Percentiles rank a stretch among this genome's conserved stretches.
Conservation (phyloP, 2,797 vertebrate species). For the Yasuhikotakia modesta region DNA sequence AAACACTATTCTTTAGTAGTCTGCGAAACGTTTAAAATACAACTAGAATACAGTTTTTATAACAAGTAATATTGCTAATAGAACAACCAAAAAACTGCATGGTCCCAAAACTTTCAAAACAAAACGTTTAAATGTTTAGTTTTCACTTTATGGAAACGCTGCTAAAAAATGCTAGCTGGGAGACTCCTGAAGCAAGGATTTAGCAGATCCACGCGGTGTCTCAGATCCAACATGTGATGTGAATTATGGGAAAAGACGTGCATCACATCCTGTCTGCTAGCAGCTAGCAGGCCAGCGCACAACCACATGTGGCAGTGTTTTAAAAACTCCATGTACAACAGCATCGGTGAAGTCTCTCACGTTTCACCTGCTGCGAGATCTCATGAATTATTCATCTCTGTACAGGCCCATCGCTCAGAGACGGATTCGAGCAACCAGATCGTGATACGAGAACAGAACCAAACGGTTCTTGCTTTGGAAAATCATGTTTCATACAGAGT, state of each 20-base stretch:
- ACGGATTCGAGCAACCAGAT: slow-evolving; percentile 12
- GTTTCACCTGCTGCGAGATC: background rate
- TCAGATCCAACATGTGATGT: slow-evolving; percentile 50
- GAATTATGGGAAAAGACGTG: slow-evolving; percentile 51
- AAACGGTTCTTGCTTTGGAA: background rate
- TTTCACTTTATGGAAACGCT: no score
- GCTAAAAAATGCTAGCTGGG: no score
- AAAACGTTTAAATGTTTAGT: no score
- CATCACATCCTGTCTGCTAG: slow-evolving; percentile 59
- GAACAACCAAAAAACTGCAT: no score
- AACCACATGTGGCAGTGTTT: slow-evolving; percentile 60
- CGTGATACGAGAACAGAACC: background rate
- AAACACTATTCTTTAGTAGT: no score
- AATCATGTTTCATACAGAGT: background rate
- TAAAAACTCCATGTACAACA: slow-evolving; percentile 47
- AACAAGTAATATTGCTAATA: no score
- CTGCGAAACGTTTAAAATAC: no score
- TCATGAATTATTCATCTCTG: slow-evolving; percentile 33
- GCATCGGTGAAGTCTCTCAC: background rate
- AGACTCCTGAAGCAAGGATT: slow-evolving; percentile 24
- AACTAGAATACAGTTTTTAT: no score
- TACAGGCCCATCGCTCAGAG: background rate
- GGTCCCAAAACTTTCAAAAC: no score
- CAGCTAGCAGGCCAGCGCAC: slow-evolving; percentile 48
- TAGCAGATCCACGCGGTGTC: slow-evolving; percentile 16